phyloP scores from a whole-genome alignment of 2,797 vertebrate genomes.

The Clamator glandarius region DNA sequence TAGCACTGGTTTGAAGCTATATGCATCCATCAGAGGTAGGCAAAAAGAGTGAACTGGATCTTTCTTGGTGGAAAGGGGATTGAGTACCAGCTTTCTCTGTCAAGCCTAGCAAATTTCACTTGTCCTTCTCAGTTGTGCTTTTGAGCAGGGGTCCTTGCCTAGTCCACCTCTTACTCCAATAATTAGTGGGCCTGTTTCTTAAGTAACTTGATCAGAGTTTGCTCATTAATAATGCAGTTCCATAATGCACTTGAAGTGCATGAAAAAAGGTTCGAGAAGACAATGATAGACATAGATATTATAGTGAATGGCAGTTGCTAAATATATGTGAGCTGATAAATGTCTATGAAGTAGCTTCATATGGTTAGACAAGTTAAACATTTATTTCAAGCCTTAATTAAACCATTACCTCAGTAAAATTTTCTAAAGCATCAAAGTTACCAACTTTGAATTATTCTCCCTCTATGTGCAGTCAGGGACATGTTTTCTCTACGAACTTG shows the following conservation, averaged over 20 bases:
- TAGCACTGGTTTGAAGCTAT: not conserved
- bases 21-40: not conserved
- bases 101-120: not conserved
- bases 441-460: not conserved
- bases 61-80: not conserved
- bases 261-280: slow-evolving; percentile 25
- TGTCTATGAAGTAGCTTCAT: slow-evolving; percentile 23
- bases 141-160: not conserved
- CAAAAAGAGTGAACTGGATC: not conserved
- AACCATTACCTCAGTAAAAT: slow-evolving; percentile 19
- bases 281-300: slow-evolving; percentile 34
- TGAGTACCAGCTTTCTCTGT: not conserved
- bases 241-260: not conserved
- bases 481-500: not conserved
- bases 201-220: slow-evolving; percentile 19
- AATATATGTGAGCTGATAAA: slow-evolving; percentile 40
- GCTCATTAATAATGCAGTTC: not conserved
- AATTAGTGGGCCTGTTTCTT: not conserved
- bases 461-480: not conserved
- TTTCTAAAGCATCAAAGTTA: slow-evolving; percentile 16
- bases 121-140: not conserved
- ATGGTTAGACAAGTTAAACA: slow-evolving; percentile 27
- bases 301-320: slow-evolving; percentile 54
- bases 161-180: not conserved
- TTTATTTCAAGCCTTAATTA: slow-evolving; percentile 53